Evolutionary conservation across 1,140 invertebrate genomes (phyloP).

Genomic region (Anagrus nilaparvatae): DNA sequence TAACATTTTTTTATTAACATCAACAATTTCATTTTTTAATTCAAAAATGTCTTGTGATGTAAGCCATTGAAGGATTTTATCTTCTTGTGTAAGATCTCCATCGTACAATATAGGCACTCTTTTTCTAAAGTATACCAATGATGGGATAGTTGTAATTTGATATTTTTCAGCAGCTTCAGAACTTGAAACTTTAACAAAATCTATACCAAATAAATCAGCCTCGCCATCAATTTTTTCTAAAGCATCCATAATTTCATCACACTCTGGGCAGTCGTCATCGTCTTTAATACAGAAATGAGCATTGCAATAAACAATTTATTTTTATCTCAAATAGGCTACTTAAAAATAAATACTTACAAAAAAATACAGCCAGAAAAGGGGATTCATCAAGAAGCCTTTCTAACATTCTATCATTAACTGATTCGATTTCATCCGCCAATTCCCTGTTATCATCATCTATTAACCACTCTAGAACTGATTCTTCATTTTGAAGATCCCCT

Average conservation of each 20-base stretch:
- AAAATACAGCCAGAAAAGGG: slow-evolving; percentile 82
- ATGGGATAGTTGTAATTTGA: slow-evolving; percentile 71
- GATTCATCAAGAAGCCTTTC: slow-evolving; percentile 79
- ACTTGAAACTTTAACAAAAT: slow-evolving; percentile 90
- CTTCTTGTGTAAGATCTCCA: slow-evolving; percentile 80
- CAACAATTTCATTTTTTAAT: slow-evolving; percentile 93
- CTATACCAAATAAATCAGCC: slow-evolving; percentile 85
- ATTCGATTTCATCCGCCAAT: slow-evolving; percentile 88
- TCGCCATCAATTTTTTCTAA: slow-evolving; percentile 90
- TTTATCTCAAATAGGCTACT: neutral
- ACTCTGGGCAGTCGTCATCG: slow-evolving; percentile 85
- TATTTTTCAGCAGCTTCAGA: slow-evolving; percentile 71
- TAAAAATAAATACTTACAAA: slow-evolving; percentile 78
- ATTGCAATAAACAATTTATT: neutral
- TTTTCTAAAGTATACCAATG: slow-evolving; percentile 83
- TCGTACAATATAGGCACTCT: slow-evolving; percentile 80
- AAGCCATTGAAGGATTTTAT: slow-evolving; percentile 77
- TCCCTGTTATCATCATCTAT: slow-evolving; percentile 90
- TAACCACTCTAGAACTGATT: slow-evolving; percentile 84
- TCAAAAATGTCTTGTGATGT: slow-evolving; percentile 92
- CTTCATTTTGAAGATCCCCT: slow-evolving; percentile 85
- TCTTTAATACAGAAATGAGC: slow-evolving; percentile 42
- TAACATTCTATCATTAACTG: slow-evolving; percentile 83
- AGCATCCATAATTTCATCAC: slow-evolving; percentile 76
- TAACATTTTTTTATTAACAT: slow-evolving; percentile 90